phyloP scores from a whole-genome alignment of 2,113 vertebrate genomes.

The Dromiciops gliroides region DNA sequence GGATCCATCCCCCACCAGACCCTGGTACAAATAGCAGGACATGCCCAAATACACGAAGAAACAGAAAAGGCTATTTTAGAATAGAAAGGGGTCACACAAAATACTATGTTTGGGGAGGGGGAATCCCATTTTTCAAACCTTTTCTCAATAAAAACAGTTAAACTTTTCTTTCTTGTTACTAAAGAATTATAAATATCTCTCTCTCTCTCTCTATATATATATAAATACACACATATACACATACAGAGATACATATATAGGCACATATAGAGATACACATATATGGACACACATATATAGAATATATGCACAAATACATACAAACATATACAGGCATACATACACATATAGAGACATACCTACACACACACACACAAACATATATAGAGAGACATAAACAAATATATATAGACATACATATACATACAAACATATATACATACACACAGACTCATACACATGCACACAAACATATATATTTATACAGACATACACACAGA shows the following conservation, averaged over 20 bases:
- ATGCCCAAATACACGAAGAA: not conserved
- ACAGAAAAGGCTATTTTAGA: conserved; percentile 18
- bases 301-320: too few relatives aligned
- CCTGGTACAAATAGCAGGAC: not conserved
- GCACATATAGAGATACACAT: too few relatives aligned
- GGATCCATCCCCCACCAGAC: not conserved
- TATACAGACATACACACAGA: not conserved
- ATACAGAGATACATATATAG: too few relatives aligned
- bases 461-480: too few relatives aligned
- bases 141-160: not conserved
- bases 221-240: not conserved
- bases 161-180: not conserved
- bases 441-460: too few relatives aligned
- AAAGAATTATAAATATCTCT: not conserved
- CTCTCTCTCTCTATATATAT: not conserved
- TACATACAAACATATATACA: too few relatives aligned
- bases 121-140: not conserved
- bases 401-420: too few relatives aligned
- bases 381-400: not conserved
- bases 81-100: not conserved
- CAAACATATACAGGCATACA: too few relatives aligned
- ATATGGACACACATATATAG: not conserved
- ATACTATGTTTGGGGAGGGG: not conserved
- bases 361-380: too few relatives aligned
- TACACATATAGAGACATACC: too few relatives aligned